Percentiles rank a stretch among this genome's conserved stretches.
phyloP scores from a whole-genome alignment of 2,888 invertebrate species.

The Standfussiana lucernea region DNA sequence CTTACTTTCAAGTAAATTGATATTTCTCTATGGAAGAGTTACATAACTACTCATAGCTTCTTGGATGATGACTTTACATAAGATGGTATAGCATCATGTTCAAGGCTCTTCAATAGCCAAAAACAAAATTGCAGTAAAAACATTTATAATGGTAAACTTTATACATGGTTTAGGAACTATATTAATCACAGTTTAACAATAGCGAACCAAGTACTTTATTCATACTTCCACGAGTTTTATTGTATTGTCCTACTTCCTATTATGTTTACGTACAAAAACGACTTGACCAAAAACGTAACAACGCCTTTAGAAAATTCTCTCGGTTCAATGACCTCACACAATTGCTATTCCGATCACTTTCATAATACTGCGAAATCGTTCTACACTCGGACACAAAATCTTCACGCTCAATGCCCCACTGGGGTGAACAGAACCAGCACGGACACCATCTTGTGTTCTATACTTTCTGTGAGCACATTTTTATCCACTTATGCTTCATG shows the following conservation, averaged over 20 bases:
- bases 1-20: not conserved
- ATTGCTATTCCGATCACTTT: conserved; percentile 53
- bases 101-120: not conserved
- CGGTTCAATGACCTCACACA: conserved; percentile 42
- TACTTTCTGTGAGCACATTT: conserved; percentile 3
- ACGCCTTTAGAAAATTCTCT: not conserved
- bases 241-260: not conserved
- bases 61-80: not conserved
- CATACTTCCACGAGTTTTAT: not conserved
- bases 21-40: not conserved
- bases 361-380: conserved; percentile 43
- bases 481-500: not conserved
- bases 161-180: conserved; percentile 31
- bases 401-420: conserved; percentile 8
- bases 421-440: not conserved
- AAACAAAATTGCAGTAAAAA: not conserved
- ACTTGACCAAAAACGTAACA: conserved; percentile 1
- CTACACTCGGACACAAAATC: conserved; percentile 13
- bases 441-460: not conserved
- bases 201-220: not conserved
- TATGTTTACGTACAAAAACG: not conserved
- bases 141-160: not conserved
- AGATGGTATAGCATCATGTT: not conserved
- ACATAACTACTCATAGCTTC: not conserved
- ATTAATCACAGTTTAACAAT: conserved; percentile 18